These are phyloP conservation scores for Zaprionus vittiger DNA, from an alignment of 1,140 invertebrate species.

Conservation along the genomic window DNA sequence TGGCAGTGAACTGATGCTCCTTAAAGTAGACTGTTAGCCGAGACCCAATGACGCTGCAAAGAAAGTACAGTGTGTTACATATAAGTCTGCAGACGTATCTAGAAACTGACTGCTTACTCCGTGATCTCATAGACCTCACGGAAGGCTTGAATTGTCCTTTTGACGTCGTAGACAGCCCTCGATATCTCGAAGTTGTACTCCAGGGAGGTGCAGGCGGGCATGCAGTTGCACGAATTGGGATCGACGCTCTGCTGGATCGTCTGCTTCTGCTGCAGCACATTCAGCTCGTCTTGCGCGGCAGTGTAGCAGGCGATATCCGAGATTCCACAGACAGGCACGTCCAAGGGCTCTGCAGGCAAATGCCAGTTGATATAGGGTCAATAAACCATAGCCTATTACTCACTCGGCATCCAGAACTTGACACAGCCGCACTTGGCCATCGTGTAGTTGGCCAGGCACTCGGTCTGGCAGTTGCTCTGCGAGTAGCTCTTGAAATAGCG, in stretches of 20 bases:
- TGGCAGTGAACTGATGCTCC: conserved; percentile 88
- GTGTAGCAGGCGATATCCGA: conserved; percentile 72
- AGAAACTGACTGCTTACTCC: conserved; percentile 56
- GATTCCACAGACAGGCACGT: conserved; percentile 64
- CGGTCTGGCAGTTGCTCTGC: conserved; percentile 90
- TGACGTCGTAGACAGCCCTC: conserved; percentile 84
- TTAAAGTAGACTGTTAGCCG: conserved; percentile 87
- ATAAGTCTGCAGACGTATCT: too few relatives aligned
- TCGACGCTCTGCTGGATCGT: conserved; percentile 60
- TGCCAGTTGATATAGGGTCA: neutral
- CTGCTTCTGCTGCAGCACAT: conserved; percentile 64
- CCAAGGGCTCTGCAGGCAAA: conserved; percentile 56
- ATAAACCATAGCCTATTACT: conserved; percentile 44
- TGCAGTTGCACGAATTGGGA: conserved; percentile 86
- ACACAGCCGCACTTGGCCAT: conserved; percentile 88
- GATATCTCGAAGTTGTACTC: conserved; percentile 89
- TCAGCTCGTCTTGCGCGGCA: conserved; percentile 74
- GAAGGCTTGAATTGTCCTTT: conserved; percentile 64
- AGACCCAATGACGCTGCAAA: conserved; percentile 57
- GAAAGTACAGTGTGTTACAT: neutral
- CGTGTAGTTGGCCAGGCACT: conserved; percentile 91
- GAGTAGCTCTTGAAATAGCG: conserved; percentile 89
- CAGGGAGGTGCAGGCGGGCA: conserved; percentile 88
- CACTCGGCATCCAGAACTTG: conserved; percentile 89
- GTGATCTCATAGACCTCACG: conserved; percentile 65